A percentile compares a stretch with the other conserved stretches of the same genome.
Conservation (phyloP, 2,888 invertebrate species). For the Tipula vernalis region DNA sequence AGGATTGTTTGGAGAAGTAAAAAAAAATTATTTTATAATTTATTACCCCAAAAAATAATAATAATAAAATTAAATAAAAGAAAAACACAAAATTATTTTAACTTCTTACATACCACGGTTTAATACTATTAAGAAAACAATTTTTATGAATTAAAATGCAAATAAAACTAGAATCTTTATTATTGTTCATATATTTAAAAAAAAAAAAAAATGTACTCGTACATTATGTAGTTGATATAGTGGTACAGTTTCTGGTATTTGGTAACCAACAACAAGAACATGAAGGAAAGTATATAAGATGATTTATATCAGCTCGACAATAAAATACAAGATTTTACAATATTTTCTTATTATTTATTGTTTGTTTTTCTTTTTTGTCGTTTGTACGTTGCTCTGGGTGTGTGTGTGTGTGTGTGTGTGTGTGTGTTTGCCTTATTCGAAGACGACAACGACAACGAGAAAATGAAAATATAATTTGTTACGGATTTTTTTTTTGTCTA, state of each 20-base stretch:
- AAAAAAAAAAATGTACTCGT: background rate
- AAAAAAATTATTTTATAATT: background rate
- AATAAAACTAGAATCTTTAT: background rate
- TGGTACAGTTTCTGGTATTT: background rate
- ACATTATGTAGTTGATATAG: background rate
- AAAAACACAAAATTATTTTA: background rate
- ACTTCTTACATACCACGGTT: background rate
- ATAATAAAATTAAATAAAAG: background rate
- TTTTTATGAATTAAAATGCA: background rate
- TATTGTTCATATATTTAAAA: background rate
- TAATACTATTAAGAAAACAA: background rate
- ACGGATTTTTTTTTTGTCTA: conserved; percentile 4
- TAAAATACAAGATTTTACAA: conserved; percentile 1
- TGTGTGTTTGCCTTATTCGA: background rate
- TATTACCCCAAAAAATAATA: background rate
- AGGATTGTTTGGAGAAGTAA: background rate
- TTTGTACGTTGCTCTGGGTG: background rate
- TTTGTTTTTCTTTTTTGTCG: background rate
- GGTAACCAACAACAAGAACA: background rate
- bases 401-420: background rate
- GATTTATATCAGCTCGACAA: background rate
- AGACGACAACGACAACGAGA: background rate
- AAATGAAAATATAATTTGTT: background rate
- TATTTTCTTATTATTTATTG: conserved; percentile 4
- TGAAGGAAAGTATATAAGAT: background rate